A percentile compares a stretch with the other conserved stretches of the same genome.
Evolutionary conservation across 2,888 invertebrate genomes (phyloP).

Genomic region (Tortricodes alternella): DNA sequence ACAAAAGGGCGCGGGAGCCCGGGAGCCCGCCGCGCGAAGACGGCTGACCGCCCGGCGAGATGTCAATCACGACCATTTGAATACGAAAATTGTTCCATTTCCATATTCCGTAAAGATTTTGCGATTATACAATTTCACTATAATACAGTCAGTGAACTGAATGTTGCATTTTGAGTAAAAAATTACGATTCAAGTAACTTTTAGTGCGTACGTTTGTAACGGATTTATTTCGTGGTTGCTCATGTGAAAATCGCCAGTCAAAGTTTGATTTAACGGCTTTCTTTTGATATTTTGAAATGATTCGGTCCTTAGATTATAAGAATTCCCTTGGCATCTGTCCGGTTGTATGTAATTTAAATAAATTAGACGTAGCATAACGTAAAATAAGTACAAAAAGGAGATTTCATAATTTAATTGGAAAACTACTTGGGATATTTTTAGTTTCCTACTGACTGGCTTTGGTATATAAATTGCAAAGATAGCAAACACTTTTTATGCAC

Average conservation of each 20-base stretch:
- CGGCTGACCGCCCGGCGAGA: constrained; percentile 78
- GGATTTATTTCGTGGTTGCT: constrained; percentile 52
- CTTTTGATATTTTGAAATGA: constrained; percentile 29
- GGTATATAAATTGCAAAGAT: too few species aligned
- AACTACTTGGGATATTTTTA: background rate
- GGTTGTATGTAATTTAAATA: too few species aligned
- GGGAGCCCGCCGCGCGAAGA: too few species aligned
- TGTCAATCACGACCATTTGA: constrained; percentile 79
- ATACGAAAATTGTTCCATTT: constrained; percentile 72
- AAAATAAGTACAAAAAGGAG: background rate
- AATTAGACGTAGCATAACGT: too few species aligned
- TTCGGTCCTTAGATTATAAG: background rate
- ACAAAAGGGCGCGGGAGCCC: constrained; percentile 63
- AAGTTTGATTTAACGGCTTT: constrained; percentile 65
- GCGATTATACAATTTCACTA: constrained; percentile 69
- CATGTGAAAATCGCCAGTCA: constrained; percentile 50
- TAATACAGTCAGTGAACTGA: constrained; percentile 68
- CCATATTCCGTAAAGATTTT: constrained; percentile 70
- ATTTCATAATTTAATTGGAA: background rate
- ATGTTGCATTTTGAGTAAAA: constrained; percentile 62
- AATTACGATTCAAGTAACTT: constrained; percentile 48
- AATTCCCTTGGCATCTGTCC: background rate
- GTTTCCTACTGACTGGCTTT: too few species aligned
- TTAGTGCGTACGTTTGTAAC: constrained; percentile 43
- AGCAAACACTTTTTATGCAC: too few species aligned